Evolutionary conservation across 2,888 invertebrate species (phyloP).

Genomic region (Amphipyra tragopoginis): DNA sequence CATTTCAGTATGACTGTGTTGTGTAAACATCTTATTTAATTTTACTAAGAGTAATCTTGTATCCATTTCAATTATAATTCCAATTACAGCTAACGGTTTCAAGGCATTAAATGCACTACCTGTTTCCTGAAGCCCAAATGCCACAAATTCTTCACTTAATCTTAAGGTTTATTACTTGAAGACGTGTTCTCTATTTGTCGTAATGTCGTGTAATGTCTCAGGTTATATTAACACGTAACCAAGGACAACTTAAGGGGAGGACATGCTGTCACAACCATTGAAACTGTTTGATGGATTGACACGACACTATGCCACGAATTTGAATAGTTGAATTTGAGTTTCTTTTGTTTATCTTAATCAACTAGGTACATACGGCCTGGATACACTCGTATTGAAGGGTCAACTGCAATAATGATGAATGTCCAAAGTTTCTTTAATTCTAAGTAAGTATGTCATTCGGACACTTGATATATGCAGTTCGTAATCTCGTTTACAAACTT

Average conservation of each 20-base stretch:
- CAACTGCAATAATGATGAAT: too few species aligned
- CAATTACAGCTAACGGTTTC: too few species aligned
- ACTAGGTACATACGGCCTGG: not conserved
- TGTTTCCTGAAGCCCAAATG: too few species aligned
- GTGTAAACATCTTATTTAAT: not conserved
- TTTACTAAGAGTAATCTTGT: not conserved
- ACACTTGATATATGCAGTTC: too few species aligned
- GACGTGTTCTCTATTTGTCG: slow-evolving; percentile 14
- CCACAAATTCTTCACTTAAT: too few species aligned
- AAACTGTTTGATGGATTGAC: slow-evolving; percentile 39
- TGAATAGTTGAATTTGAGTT: slow-evolving; percentile 29
- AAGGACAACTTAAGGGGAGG: slow-evolving; percentile 45
- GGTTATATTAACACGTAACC: slow-evolving; percentile 36
- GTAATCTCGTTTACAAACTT: too few species aligned
- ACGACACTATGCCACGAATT: slow-evolving; percentile 32
- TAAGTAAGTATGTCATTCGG: too few species aligned
- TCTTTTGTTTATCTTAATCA: slow-evolving; percentile 13
- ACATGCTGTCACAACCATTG: slow-evolving; percentile 45
- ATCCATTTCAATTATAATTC: slow-evolving; percentile 20
- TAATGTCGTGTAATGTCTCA: slow-evolving; percentile 11
- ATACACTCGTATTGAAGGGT: too few species aligned
- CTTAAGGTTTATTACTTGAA: not conserved
- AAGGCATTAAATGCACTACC: too few species aligned
- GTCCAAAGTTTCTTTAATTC: too few species aligned
- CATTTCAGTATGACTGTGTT: not conserved